Evolutionary conservation across 2,888 invertebrate genomes (phyloP), one percentile per base, ranked within the genome.

Genomic region (Clusia tigrina): DNA sequence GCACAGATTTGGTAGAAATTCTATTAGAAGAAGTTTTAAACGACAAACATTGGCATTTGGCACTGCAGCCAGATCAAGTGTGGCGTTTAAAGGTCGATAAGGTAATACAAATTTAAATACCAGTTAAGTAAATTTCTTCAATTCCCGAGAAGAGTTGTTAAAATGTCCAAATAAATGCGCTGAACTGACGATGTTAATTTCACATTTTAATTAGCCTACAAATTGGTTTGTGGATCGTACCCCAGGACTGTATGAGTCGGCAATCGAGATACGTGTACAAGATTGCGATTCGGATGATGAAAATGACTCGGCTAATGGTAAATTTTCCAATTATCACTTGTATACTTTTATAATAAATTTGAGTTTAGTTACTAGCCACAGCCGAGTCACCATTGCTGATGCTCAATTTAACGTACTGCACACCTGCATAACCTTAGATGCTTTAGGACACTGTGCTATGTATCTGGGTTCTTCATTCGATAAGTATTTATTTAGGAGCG

Each of bases 351-450:
- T 54, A 3, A 37, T 18, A 38, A n/a, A 23, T 69, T 72, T 1
- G 26, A 54, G 25, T n/a, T 26, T 9, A 54, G 23, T 54, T 26
- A 54, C 20, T 23, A 38, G 65, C 1, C 38, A 63, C 9, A 66
- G 70, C 24, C 72, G 80, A n/a, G 72, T 82, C 0, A 77, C 67
- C n/a, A 72, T 79, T 58, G 61, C 67, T 52, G 82, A 82, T 69
- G 89, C 89, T 1, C 89, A 89, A 73, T 85, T 85, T 57, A 91
- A 92, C 83, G 85, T 92, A 61, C 76, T 89, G 37, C 88, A 89
- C 70, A 85, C 87, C 51, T 92, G 92, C 73, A 78, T 92, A 5
- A 83, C 91, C 65, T 83, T 89, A 0, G 92, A 93, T 79, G 90
- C 91, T 1, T 80, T 93, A 18, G 92, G 90, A 0, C 81, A 86